Percentiles rank a stretch among this genome's conserved stretches.
These are phyloP conservation scores for Drosophila parthenogenetica DNA, from an alignment of 2,888 invertebrate genomes.

Conservation along the genomic window DNA sequence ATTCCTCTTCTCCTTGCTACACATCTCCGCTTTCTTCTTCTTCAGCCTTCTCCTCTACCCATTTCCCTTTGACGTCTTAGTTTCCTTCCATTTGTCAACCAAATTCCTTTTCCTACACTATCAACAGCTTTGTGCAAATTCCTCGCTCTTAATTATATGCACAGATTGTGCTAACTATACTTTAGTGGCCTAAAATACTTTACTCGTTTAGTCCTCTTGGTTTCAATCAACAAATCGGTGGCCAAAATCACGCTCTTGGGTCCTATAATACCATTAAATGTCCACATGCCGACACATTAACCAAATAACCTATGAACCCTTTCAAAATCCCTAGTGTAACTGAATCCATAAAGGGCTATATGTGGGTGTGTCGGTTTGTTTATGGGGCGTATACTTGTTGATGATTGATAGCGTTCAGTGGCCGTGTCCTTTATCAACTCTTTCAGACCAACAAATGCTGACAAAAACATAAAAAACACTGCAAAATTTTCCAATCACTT, in stretches of 20 bases:
- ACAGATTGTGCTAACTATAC: constrained; percentile 1
- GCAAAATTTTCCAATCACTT: constrained; percentile 39
- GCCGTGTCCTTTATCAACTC: constrained; percentile 10
- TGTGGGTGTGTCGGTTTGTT: constrained; percentile 32
- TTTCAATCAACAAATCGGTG: constrained; percentile 41
- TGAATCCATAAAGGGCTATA: too few relatives aligned
- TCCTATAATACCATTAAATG: constrained; percentile 32
- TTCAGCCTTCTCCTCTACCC: too few relatives aligned
- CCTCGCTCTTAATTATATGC: constrained; percentile 20
- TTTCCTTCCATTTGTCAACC: constrained; percentile 25
- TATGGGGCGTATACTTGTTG: constrained; percentile 55
- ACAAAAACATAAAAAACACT: constrained; percentile 8
- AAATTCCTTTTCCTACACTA: not conserved
- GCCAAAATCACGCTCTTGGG: constrained; percentile 44
- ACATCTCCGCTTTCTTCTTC: not conserved
- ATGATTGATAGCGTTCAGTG: constrained; percentile 60
- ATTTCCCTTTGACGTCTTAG: too few relatives aligned
- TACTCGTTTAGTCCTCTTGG: constrained; percentile 3
- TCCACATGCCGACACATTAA: constrained; percentile 33
- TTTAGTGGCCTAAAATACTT: not conserved
- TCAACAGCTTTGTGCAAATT: constrained; percentile 9
- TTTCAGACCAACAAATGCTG: constrained; percentile 8
- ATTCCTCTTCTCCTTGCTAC: not conserved
- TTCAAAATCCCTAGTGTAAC: constrained; percentile 1
- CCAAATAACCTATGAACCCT: constrained; percentile 36